Evolutionary conservation across 2,113 vertebrate genomes (phyloP).

Genomic region (Crypturellus undulatus): DNA sequence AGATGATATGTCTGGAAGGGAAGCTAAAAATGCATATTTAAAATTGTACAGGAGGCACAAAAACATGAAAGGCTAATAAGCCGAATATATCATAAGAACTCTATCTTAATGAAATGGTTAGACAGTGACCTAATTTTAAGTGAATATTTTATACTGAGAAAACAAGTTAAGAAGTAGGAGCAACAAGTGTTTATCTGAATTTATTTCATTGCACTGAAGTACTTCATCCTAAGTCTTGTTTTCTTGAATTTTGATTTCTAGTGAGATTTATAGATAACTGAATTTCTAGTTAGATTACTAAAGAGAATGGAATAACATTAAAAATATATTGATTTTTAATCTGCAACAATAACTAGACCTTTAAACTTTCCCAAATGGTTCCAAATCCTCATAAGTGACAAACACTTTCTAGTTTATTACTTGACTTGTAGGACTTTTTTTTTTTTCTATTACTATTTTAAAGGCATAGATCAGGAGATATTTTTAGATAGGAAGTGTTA

Average conservation of each 20-base stretch:
- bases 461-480: not conserved
- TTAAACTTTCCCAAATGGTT: not conserved
- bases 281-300: not conserved
- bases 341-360: not conserved
- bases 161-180: not conserved
- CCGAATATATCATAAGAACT: not conserved
- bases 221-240: not conserved
- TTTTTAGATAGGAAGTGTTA: not conserved
- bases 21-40: not conserved
- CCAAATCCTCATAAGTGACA: not conserved
- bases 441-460: not conserved
- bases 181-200: not conserved
- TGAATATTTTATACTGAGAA: not conserved
- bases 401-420: not conserved
- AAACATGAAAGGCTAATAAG: not conserved
- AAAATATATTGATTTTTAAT: not conserved
- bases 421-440: not conserved
- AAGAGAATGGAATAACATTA: not conserved
- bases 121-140: not conserved
- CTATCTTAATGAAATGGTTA: not conserved
- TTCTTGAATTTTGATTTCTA: not conserved
- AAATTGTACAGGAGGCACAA: not conserved
- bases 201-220: not conserved
- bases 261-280: not conserved
- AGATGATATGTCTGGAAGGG: not conserved